These are phyloP conservation scores for Neodiprion lecontei DNA, from an alignment of 1,140 invertebrate species.

Conservation along the genomic window DNA sequence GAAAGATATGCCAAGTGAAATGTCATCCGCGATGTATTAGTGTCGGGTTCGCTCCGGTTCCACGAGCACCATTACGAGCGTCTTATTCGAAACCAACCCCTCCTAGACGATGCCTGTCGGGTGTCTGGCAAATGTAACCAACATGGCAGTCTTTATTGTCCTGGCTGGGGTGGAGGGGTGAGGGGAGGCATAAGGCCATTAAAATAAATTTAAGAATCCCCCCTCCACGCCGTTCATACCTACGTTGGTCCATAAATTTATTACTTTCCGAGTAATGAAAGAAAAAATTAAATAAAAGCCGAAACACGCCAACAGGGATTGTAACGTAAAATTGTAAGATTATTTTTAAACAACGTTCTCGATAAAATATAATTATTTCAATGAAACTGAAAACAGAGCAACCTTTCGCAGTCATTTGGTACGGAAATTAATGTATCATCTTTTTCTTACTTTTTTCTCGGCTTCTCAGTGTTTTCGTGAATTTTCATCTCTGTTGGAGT, in stretches of 20 bases:
- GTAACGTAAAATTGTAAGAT: conserved; percentile 4
- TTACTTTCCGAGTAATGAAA: conserved; percentile 8
- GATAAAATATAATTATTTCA: neutral
- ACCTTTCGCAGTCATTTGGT: too few species aligned
- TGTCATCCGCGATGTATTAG: neutral
- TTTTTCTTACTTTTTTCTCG: too few species aligned
- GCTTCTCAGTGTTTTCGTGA: too few species aligned
- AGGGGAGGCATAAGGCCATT: neutral
- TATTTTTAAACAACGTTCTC: neutral
- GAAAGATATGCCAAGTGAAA: neutral
- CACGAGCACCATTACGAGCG: conserved; percentile 4
- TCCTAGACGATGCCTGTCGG: conserved; percentile 5
- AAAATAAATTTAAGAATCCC: conserved; percentile 15
- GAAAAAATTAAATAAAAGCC: neutral
- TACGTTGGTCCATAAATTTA: neutral
- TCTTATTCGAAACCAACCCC: neutral
- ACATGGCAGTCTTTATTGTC: conserved; percentile 8
- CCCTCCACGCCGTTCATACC: neutral
- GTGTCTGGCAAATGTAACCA: conserved; percentile 15
- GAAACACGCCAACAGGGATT: neutral
- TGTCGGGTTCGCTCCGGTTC: neutral
- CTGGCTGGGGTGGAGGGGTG: neutral
- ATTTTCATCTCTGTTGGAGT: too few species aligned
- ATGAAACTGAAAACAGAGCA: neutral
- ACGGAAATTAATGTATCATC: too few species aligned